Evolutionary conservation across 2,797 vertebrate species (phyloP), one percentile per base, ranked within the genome.

Genomic region (Aselliscus stoliczkanus): DNA sequence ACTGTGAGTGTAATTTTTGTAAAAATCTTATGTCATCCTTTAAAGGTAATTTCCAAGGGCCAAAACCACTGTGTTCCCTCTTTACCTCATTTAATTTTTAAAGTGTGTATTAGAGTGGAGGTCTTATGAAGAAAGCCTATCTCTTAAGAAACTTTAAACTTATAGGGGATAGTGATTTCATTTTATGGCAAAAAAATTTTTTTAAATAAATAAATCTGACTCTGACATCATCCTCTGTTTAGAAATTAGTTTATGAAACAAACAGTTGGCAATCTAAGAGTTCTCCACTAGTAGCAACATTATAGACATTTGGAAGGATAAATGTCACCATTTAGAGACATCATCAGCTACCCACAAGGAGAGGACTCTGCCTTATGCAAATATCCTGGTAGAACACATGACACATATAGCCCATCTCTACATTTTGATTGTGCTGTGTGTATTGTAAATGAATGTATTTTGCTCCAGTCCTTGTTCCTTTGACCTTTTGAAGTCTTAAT

Each of bases 401-500:
- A 52, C 82, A 12, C 58, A 50, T 76, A 82, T 76, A 82, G 21
- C 14, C 95, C 39, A 58, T 60, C 2, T 80, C 93, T 93, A 67
- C 6, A 73, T 90, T 92, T 93, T 89, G 21, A 94, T 25, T 94
- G 42, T 81, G 12, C n/a, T 90, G 72, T 82, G 34, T 39, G 31
- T 62, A 58, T 81, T 96, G 52, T 44, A 82, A 88, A 89, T 96
- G 85, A 90, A 65, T 50, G 18, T 52, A 58, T 70, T 94, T 97
- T 93, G 64, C 17, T 82, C 25, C 44, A 92, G 18, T 93, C 4
- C 44, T 60, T 93, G 56, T 67, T 90, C 39, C 69, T 92, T 92
- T 98, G 93, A 95, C 77, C 90, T 97, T 97, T 96, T 15, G 72
- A 72, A 79, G 47, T 89, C 56, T 90, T 94, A 89, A 89, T 91